Base-by-base conservation (phyloP, 2,888 invertebrate genomes). In the Apoderus coryli region DNA sequence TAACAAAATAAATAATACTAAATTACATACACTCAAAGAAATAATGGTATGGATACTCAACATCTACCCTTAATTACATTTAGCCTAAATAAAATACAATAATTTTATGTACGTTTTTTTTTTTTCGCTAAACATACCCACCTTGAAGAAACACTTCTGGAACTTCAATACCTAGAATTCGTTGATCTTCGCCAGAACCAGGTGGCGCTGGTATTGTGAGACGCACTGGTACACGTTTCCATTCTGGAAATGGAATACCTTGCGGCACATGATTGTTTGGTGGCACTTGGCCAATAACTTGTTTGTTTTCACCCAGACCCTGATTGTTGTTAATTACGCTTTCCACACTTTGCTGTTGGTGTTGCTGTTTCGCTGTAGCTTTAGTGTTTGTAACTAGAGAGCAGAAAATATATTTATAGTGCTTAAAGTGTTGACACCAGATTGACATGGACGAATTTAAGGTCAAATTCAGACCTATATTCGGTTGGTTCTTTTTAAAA, bases 101-200 rank as follows among this genome's bases (percentile, higher is more conserved):
- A 19, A 7, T 19, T 19, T 7, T n/a, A 7, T n/a, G 19, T n/a
- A n/a, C n/a, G n/a, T n/a, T n/a, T n/a, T n/a, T n/a, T n/a, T n/a
- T n/a, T n/a, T n/a, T n/a, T n/a, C n/a, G n/a, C n/a, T n/a, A n/a
- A n/a, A n/a, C 3, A 46, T 67, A 65, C 30, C 63, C 26, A 35
- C 38, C 69, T 62, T 57, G 56, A 29, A 88, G 64, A 13, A 84
- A 82, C 7, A 82, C 76, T 22, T 82, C 82, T 35, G 86, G 86
- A 47, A 88, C 86, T 60, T 86, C 84, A 52, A 88, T 84, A 10
- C 82, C 82, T 34, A 86, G 69, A 25, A 81, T 72, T 37, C 85
- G 70, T 12, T 72, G 70, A 42, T 74, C 59, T 15, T 46, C 48
- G 29, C 48, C 72, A 13, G 74, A 67, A 7, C 78, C 79, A 3